These are phyloP conservation scores for Dromaius novaehollandiae DNA, from an alignment of 2,113 vertebrate genomes.

Conservation along the genomic window DNA sequence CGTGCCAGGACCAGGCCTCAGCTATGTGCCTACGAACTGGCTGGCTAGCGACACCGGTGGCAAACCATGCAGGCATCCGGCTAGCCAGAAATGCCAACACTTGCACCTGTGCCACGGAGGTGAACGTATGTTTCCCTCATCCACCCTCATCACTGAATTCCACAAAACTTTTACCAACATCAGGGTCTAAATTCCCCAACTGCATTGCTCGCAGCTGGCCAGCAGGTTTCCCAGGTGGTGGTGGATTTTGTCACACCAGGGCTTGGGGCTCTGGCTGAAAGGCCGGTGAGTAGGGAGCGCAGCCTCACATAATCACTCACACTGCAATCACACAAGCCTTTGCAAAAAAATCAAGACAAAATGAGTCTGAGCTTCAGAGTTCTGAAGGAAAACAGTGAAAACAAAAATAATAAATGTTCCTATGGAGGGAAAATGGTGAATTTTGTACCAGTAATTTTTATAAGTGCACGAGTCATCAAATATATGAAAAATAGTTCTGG, in stretches of 20 bases:
- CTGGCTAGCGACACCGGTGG: not conserved
- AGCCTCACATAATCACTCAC: not conserved
- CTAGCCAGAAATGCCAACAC: not conserved
- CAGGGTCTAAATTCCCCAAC: not conserved
- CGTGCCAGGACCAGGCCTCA: rapidly evolving
- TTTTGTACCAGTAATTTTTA: not conserved
- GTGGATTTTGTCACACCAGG: not conserved
- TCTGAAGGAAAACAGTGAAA: not conserved
- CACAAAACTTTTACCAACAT: not conserved
- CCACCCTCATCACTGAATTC: not conserved
- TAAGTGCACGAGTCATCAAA: not conserved
- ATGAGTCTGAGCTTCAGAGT: not conserved
- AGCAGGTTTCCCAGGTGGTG: not conserved
- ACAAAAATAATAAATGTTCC: not conserved
- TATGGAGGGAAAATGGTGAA: not conserved
- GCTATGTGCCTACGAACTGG: not conserved
- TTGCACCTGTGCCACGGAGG: not conserved
- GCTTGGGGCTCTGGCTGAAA: not conserved
- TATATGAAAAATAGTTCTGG: not conserved
- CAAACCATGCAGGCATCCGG: rapidly evolving
- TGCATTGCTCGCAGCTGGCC: not conserved
- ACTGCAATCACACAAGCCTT: rapidly evolving
- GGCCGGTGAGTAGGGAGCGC: not conserved
- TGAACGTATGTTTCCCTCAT: rapidly evolving
- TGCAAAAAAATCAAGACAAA: not conserved